These are phyloP conservation scores for Tachysurus fulvidraco DNA, from an alignment of 2,113 vertebrate species.

Conservation along the genomic window DNA sequence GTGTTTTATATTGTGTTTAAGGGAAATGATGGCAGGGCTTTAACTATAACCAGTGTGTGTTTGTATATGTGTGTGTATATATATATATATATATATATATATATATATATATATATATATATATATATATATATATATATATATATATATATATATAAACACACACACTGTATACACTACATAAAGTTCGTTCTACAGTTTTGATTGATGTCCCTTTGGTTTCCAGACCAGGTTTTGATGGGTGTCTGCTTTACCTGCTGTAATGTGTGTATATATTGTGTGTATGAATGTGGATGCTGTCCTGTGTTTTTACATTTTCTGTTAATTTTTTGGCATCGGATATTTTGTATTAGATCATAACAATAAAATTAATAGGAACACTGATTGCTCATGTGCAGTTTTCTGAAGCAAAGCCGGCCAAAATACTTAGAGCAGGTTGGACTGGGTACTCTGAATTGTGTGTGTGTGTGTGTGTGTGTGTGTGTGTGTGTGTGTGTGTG, in stretches of 20 bases:
- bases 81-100: too few relatives aligned
- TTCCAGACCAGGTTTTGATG: slow-evolving; percentile 64
- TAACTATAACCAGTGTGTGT: slow-evolving; percentile 53
- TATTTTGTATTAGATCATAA: slow-evolving; percentile 72
- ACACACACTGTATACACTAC: background rate
- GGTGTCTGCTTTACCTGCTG: slow-evolving; percentile 58
- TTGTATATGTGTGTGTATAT: too few relatives aligned
- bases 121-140: too few relatives aligned
- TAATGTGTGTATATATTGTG: slow-evolving; percentile 64
- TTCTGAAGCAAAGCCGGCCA: background rate
- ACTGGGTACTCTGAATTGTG: background rate
- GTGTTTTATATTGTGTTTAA: slow-evolving; percentile 49
- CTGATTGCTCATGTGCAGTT: background rate
- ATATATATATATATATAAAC: too few relatives aligned
- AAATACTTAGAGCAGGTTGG: background rate
- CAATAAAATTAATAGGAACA: slow-evolving; percentile 63
- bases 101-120: too few relatives aligned
- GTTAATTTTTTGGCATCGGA: slow-evolving; percentile 66
- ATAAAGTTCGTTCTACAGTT: slow-evolving; percentile 51
- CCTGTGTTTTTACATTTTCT: slow-evolving; percentile 64
- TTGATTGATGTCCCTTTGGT: slow-evolving; percentile 56
- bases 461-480: background rate
- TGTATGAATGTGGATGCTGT: slow-evolving; percentile 56
- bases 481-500: background rate
- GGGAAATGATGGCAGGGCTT: slow-evolving; percentile 54